Conservation (phyloP, 2,113 vertebrate genomes). For the Mugil cephalus region DNA sequence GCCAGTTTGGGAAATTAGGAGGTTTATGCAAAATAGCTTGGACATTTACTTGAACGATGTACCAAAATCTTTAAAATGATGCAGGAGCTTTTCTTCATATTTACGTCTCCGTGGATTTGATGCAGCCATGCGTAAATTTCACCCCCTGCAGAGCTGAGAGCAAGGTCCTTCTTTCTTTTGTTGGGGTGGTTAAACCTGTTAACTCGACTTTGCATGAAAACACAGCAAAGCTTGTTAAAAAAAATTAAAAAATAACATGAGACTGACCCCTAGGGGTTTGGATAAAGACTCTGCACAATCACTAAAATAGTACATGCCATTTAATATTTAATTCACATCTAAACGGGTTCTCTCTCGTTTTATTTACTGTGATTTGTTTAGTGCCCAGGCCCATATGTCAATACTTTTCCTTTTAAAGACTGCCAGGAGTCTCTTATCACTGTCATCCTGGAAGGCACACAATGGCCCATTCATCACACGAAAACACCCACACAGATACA, state of each 20-base stretch:
- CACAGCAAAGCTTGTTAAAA: constrained; percentile 8
- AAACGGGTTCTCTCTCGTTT: constrained; percentile 16
- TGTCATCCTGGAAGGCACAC: constrained; percentile 41
- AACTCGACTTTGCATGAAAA: constrained; percentile 40
- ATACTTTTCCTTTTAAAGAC: constrained; percentile 55
- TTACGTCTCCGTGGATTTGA: constrained; percentile 48
- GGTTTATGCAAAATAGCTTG: neutral
- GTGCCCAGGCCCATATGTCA: constrained; percentile 39
- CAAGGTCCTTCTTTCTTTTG: constrained; percentile 47
- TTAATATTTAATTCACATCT: constrained; percentile 10
- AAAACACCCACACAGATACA: constrained; percentile 13
- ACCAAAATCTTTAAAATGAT: no score
- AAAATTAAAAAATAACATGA: constrained; percentile 23
- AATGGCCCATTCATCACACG: constrained; percentile 32
- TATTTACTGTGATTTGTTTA: constrained; percentile 38
- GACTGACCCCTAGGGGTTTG: constrained; percentile 67
- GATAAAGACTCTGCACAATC: neutral
- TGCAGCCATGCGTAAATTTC: constrained; percentile 59
- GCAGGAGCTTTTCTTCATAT: constrained; percentile 25
- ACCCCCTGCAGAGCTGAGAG: constrained; percentile 64
- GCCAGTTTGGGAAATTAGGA: neutral
- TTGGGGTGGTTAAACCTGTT: constrained; percentile 62
- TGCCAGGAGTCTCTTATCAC: constrained; percentile 59
- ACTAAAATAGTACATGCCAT: neutral
- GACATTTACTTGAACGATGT: no score